A percentile compares a stretch with the other conserved stretches of the same genome.
These are phyloP conservation scores for Lochmaea crataegi DNA, from an alignment of 2,888 invertebrate genomes.

Conservation along the genomic window DNA sequence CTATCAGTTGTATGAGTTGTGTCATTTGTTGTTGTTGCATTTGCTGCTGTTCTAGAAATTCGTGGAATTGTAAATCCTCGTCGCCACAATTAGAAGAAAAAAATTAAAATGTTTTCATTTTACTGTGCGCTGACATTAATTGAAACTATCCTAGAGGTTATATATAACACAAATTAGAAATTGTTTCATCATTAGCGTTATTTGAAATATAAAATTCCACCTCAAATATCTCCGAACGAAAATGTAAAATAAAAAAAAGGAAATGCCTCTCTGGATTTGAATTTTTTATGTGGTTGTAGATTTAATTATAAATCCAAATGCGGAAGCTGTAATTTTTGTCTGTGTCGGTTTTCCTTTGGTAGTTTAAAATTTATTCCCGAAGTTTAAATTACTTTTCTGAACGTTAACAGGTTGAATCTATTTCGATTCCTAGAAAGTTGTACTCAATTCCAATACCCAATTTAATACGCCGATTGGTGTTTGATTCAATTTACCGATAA, in stretches of 20 bases:
- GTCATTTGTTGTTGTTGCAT: too few species aligned
- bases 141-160: too few species aligned
- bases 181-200: neutral
- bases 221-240: neutral
- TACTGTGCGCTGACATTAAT: too few species aligned
- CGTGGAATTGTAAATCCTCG: too few species aligned
- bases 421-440: neutral
- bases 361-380: neutral
- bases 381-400: conserved; percentile 1
- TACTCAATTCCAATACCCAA: neutral
- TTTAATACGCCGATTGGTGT: too few species aligned
- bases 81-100: too few species aligned
- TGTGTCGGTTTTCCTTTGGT: neutral
- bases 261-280: neutral
- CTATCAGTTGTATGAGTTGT: too few species aligned
- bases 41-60: too few species aligned
- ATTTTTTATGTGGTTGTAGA: neutral
- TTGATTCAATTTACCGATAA: neutral
- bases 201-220: neutral
- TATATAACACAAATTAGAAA: too few species aligned
- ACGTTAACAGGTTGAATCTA: neutral
- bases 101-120: too few species aligned
- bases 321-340: neutral
- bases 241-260: neutral
- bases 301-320: neutral